phyloP scores from a whole-genome alignment of 2,797 vertebrate genomes.

The Crocodylus rhombifer region DNA sequence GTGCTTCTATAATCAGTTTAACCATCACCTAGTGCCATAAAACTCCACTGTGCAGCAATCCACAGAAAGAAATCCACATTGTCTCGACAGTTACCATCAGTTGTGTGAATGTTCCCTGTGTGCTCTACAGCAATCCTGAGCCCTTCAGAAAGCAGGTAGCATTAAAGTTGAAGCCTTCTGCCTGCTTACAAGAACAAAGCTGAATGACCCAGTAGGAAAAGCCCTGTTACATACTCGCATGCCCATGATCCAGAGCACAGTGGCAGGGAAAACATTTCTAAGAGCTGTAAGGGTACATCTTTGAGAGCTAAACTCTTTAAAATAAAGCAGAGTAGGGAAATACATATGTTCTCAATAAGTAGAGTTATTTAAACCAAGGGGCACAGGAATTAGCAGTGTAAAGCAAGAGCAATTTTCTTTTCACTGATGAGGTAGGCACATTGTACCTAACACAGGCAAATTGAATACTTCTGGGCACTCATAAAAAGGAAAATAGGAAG shows the following conservation, averaged over 20 bases:
- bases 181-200: not conserved
- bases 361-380: not conserved
- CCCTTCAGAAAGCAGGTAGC: not conserved
- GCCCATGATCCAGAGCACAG: not conserved
- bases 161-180: not conserved
- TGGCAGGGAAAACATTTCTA: not conserved
- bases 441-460: not conserved
- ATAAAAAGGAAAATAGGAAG: not conserved
- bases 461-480: not conserved
- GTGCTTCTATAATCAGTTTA: not conserved
- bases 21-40: fast-evolving
- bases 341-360: not conserved
- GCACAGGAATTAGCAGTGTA: not conserved
- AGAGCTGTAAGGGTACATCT: fast-evolving
- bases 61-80: not conserved
- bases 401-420: not conserved
- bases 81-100: not conserved
- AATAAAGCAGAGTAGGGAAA: not conserved
- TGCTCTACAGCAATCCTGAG: not conserved
- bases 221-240: not conserved
- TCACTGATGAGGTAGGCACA: not conserved
- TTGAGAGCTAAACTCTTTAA: not conserved
- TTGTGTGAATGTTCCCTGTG: not conserved
- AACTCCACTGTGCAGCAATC: fast-evolving
- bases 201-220: not conserved